Evolutionary conservation across 2,113 vertebrate genomes (phyloP), one percentile per base, ranked within the genome.

Genomic region (Bambusicola thoracicus): DNA sequence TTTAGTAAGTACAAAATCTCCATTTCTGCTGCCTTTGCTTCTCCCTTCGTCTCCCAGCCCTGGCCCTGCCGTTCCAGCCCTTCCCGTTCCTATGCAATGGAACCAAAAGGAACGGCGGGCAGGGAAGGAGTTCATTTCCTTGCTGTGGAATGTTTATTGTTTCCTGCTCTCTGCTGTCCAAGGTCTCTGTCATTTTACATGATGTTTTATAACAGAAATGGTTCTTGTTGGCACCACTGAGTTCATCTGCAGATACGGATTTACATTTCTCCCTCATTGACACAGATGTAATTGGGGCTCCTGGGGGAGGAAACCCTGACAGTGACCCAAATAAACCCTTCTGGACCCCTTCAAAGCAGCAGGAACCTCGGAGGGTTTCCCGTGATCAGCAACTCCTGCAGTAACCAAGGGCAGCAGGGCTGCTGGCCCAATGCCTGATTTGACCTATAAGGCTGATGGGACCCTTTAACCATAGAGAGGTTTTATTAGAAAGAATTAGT

Each of bases 1-100:
- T 95, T 95, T 93, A 61, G 82, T 95, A 96, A 91, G 94, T 95
- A 92, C 74, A 85, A 93, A 96, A 65, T 90, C 78, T 83, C 90
- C 90, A 40, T 94, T 95, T 96, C 95, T 90, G 58, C 96, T 85
- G 93, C 55, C 55, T 93, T 75, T 1, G 7, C 36, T 40, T 48
- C 46, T 81, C 48, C 46, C 89, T 90, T 72, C 76, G 2, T 70
- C 78, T 90, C 88, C 83, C 8, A 73, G 48, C 87, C 11, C 0
- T 95, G 92, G 96, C 81, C 89, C 73, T 2, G 1, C 62, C 78
- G 91, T 73, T 85, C 62, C 69, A 96, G 89, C 74, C 43, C 74
- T 94, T 85, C 3, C 86, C 2, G 2, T 84, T 76, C 90, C 82
- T 94, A 80, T 76, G 89, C 16, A 19, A 25, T 18, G 62, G 46